A percentile compares a stretch with the other conserved stretches of the same genome.
Conservation (phyloP, 2,113 vertebrate species). For the Chunga burmeisteri region DNA sequence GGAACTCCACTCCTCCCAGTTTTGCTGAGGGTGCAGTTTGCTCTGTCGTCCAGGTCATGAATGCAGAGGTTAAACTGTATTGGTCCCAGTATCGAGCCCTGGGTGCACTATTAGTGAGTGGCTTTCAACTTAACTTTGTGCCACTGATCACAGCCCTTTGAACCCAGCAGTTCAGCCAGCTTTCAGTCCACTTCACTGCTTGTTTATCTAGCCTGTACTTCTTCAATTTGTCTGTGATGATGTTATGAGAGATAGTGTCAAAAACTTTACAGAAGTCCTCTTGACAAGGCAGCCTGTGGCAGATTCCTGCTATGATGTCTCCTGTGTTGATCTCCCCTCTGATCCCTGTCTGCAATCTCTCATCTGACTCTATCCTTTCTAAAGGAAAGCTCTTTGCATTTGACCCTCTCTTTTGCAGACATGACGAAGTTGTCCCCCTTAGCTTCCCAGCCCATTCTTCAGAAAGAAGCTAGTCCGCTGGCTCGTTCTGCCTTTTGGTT, state of each 20-base stretch:
- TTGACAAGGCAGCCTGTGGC: neutral
- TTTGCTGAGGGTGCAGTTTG: neutral
- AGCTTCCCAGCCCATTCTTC: neutral
- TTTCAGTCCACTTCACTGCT: neutral
- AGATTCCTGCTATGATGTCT: neutral
- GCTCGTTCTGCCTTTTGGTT: neutral
- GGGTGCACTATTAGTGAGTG: neutral
- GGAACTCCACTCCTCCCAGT: neutral
- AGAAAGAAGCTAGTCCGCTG: neutral
- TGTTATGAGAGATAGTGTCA: neutral
- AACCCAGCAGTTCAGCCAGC: neutral
- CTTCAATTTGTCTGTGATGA: neutral
- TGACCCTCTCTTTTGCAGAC: neutral
- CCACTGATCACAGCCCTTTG: neutral
- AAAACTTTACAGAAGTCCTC: neutral
- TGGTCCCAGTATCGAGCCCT: neutral
- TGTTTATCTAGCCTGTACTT: neutral
- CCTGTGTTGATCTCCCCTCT: neutral
- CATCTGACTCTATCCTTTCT: neutral
- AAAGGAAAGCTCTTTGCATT: neutral
- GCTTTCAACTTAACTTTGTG: neutral
- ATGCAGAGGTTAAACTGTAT: neutral
- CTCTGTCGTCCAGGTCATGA: neutral
- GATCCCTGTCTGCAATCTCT: neutral
- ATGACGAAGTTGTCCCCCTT: neutral